A percentile compares a stretch with the other conserved stretches of the same genome.
phyloP scores from a whole-genome alignment of 1,140 invertebrate species.

The Panulirus ornatus region DNA sequence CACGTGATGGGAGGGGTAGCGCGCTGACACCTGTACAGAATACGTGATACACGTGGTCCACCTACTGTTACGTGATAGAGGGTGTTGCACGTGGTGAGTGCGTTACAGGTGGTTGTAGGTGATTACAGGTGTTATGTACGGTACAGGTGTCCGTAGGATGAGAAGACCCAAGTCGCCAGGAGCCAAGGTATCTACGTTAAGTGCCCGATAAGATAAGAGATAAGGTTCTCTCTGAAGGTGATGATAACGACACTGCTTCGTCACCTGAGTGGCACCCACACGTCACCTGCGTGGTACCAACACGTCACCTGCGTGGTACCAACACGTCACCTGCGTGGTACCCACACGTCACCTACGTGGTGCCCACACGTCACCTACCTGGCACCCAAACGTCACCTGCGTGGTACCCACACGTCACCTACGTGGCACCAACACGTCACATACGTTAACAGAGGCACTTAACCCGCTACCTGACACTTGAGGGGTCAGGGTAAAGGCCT shows the following conservation, averaged over 20 bases:
- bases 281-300: constrained; percentile 17
- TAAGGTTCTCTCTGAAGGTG: constrained; percentile 44
- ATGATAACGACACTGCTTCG: constrained; percentile 50
- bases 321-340: not conserved
- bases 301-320: not conserved
- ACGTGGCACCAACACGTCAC: not conserved
- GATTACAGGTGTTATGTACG: no score
- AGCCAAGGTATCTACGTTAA: not conserved
- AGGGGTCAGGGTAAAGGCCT: no score
- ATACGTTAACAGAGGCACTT: no score
- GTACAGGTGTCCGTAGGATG: no score
- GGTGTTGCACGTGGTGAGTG: not conserved
- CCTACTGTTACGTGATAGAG: not conserved
- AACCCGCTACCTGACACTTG: no score
- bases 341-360: not conserved
- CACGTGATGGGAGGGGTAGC: not conserved
- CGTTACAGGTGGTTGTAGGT: not conserved
- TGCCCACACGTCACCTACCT: not conserved
- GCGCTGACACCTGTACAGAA: not conserved
- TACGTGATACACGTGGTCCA: not conserved
- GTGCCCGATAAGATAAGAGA: constrained; percentile 38
- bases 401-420: not conserved
- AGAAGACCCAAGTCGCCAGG: no score
- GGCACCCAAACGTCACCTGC: not conserved
- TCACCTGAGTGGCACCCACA: constrained; percentile 10